These are phyloP conservation scores for Aptenodytes patagonicus DNA, from an alignment of 2,113 vertebrate genomes.

Conservation along the genomic window DNA sequence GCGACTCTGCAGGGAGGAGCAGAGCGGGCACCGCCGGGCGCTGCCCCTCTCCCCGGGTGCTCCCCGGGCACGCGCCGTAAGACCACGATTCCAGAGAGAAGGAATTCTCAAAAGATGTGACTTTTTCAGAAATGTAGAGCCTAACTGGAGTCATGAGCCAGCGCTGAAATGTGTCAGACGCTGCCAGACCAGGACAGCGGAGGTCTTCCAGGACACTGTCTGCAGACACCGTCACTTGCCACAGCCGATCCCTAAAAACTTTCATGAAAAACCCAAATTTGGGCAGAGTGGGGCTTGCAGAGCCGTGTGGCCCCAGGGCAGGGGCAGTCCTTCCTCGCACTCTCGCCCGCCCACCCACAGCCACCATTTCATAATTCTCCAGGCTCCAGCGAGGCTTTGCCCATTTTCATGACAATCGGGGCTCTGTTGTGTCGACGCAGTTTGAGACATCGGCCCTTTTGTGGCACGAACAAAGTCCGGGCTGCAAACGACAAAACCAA, in stretches of 20 bases:
- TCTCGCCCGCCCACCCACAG: background rate
- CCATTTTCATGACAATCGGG: constrained; percentile 58
- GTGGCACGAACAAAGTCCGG: constrained; percentile 43
- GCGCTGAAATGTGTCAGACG: rapidly evolving
- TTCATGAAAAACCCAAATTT: background rate
- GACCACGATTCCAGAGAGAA: background rate
- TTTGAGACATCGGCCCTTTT: constrained; percentile 52
- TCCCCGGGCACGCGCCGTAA: background rate
- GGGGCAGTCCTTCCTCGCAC: background rate
- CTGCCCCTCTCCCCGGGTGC: background rate
- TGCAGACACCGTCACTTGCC: background rate
- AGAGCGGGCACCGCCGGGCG: background rate
- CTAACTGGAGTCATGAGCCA: rapidly evolving
- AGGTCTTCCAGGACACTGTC: background rate
- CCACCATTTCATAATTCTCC: background rate
- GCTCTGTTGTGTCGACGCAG: constrained; percentile 39
- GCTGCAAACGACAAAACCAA: constrained; percentile 21
- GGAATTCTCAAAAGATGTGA: background rate
- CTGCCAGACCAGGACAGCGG: background rate
- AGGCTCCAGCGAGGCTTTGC: background rate
- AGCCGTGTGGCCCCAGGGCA: background rate
- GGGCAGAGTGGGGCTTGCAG: background rate
- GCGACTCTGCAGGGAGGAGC: background rate
- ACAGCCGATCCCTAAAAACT: background rate
- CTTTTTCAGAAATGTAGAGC: background rate